Evolutionary conservation across 2,797 vertebrate genomes (phyloP).

Genomic region (Karalla daura): DNA sequence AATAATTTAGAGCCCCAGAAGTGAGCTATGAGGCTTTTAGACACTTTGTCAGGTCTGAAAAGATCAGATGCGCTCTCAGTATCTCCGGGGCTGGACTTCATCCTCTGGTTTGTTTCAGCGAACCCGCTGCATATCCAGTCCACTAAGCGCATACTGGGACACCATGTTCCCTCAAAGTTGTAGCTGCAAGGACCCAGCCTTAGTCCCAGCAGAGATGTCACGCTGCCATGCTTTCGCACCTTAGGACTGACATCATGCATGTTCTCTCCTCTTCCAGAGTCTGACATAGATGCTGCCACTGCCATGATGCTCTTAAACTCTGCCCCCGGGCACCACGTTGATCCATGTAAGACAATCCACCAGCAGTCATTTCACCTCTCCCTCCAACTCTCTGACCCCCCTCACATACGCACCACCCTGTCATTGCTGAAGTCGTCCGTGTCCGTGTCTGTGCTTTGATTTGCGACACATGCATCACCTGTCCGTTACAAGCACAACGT

Average conservation of each 20-base stretch:
- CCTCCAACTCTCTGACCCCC: constrained; percentile 48
- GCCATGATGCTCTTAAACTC: constrained; percentile 99
- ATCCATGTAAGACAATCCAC: constrained; percentile 92
- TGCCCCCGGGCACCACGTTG: constrained; percentile 95
- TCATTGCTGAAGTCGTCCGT: constrained; percentile 70
- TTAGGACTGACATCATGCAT: constrained; percentile 83
- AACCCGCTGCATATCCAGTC: constrained; percentile 26
- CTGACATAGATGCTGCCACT: constrained; percentile 99
- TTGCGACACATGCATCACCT: constrained; percentile 31
- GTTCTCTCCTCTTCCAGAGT: constrained; percentile 93
- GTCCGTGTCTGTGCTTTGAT: constrained; percentile 60
- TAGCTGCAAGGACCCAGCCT: constrained; percentile 27
- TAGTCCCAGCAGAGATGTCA: constrained; percentile 45
- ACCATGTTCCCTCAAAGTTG: constrained; percentile 3
- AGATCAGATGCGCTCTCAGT: constrained; percentile 67
- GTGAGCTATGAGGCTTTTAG: constrained; percentile 80
- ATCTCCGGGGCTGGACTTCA: constrained; percentile 48
- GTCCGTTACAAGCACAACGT: constrained; percentile 1
- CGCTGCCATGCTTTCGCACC: constrained; percentile 65
- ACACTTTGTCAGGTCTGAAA: constrained; percentile 77
- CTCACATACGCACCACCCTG: constrained; percentile 56
- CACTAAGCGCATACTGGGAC: constrained; percentile 14
- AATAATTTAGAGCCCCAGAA: constrained; percentile 85
- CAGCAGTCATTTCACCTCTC: constrained; percentile 61
- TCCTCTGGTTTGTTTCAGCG: constrained; percentile 44